Conservation (phyloP, 1,140 invertebrate genomes). For the Eumaeus atala region DNA sequence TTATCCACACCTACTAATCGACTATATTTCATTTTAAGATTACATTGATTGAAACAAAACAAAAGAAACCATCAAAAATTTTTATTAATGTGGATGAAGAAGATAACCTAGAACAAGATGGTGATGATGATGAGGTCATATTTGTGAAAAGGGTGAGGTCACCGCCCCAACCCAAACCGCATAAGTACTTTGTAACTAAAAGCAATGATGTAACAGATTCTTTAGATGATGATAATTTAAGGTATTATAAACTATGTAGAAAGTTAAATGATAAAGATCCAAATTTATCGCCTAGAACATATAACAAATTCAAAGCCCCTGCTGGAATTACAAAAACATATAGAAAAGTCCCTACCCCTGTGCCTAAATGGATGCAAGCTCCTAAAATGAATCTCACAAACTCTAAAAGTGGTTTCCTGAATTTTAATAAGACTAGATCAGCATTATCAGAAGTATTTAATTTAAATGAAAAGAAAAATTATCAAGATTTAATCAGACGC, state of each 20-base stretch:
- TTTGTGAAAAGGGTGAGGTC: slow-evolving; percentile 48
- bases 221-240: slow-evolving; percentile 25
- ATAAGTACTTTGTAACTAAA: slow-evolving; percentile 42
- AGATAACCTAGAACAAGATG: slow-evolving; percentile 30
- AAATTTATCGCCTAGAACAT: slow-evolving; percentile 38
- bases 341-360: slow-evolving; percentile 37
- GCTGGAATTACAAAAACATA: slow-evolving; percentile 54
- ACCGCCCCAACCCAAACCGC: slow-evolving; percentile 36
- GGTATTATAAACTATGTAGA: slow-evolving; percentile 41
- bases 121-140: slow-evolving; percentile 49
- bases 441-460: slow-evolving; percentile 64
- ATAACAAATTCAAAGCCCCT: slow-evolving; percentile 48
- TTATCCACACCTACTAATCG: no score
- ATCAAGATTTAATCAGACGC: slow-evolving; percentile 58
- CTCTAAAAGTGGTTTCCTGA: slow-evolving; percentile 39
- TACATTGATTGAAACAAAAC: slow-evolving; percentile 45
- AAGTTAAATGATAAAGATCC: slow-evolving; percentile 38
- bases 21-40: slow-evolving; percentile 34
- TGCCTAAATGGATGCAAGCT: slow-evolving; percentile 58
- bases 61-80: slow-evolving; percentile 40
- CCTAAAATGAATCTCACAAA: slow-evolving; percentile 33
- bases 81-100: slow-evolving; percentile 53
- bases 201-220: slow-evolving; percentile 26
- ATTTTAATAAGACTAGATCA: slow-evolving; percentile 43
- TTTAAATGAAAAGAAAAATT: slow-evolving; percentile 66